Percentiles rank a stretch among this genome's conserved stretches.
Evolutionary conservation across 2,797 vertebrate species (phyloP).

Genomic region (Anabas testudineus): DNA sequence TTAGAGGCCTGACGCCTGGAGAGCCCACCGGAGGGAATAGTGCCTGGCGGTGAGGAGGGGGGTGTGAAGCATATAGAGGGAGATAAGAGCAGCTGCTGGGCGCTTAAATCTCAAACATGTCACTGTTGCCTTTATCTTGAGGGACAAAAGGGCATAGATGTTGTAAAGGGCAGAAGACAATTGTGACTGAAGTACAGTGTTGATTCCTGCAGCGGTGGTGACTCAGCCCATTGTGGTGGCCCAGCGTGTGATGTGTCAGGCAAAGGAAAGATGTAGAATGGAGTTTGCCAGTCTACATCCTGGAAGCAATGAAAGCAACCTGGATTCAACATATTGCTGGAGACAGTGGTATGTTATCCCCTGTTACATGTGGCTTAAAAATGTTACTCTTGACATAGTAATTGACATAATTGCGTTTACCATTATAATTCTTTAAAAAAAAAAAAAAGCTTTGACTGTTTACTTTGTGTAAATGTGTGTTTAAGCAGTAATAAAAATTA

Average conservation of each 20-base stretch:
- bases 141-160: constrained; percentile 82
- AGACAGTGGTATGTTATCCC: constrained; percentile 18
- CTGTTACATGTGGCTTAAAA: neutral
- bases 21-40: constrained; percentile 64
- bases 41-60: constrained; percentile 61
- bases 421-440: too few species aligned
- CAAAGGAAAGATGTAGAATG: constrained; percentile 54
- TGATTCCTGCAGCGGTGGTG: constrained; percentile 76
- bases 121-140: constrained; percentile 85
- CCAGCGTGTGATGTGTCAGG: constrained; percentile 79
- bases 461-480: too few species aligned
- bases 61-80: constrained; percentile 62
- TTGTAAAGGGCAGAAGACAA: constrained; percentile 84
- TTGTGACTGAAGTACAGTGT: constrained; percentile 82
- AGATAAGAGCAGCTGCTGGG: constrained; percentile 82
- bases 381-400: neutral
- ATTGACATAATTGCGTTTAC: neutral
- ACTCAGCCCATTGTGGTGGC: constrained; percentile 78
- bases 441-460: too few species aligned
- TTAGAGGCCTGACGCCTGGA: constrained; percentile 79
- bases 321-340: constrained; percentile 14
- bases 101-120: constrained; percentile 82
- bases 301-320: constrained; percentile 27
- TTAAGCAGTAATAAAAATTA: too few species aligned
- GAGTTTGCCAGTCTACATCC: constrained; percentile 39